These are phyloP conservation scores for Barypeithes pellucidus DNA, from an alignment of 2,888 invertebrate species.

Conservation along the genomic window DNA sequence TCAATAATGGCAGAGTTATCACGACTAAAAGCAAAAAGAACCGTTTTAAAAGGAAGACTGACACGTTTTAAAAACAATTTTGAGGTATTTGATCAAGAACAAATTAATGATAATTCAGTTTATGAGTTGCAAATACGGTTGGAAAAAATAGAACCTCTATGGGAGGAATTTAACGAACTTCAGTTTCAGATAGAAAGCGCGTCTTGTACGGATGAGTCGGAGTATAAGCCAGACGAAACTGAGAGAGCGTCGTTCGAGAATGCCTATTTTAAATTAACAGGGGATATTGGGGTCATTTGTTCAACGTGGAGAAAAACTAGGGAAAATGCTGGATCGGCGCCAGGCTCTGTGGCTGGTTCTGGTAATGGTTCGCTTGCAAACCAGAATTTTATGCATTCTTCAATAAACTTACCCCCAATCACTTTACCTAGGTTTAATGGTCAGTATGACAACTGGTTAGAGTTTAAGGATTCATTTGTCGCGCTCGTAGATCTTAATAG, in stretches of 20 bases:
- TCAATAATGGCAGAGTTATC: background rate
- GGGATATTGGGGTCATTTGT: background rate
- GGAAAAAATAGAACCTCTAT: background rate
- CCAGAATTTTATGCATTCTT: background rate
- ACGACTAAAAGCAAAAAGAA: background rate
- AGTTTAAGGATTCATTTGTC: conserved; percentile 31
- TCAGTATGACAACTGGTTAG: conserved; percentile 27
- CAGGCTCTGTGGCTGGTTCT: background rate
- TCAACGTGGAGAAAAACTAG: background rate
- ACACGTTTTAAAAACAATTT: conserved; percentile 8
- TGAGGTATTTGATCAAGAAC: background rate
- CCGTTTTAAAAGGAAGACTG: background rate
- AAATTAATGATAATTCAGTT: background rate
- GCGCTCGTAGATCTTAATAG: conserved; percentile 10
- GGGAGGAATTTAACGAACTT: conserved; percentile 4
- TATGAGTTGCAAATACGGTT: conserved; percentile 3
- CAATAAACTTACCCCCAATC: conserved; percentile 20
- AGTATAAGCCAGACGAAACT: background rate
- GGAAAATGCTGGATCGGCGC: background rate
- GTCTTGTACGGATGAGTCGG: background rate
- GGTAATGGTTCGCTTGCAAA: background rate
- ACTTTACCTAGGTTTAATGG: conserved; percentile 25
- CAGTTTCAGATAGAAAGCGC: conserved; percentile 12
- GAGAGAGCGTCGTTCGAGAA: background rate
- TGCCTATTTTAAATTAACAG: conserved; percentile 9